Conservation (phyloP, 2,888 invertebrate genomes). For the Hipparchia sbordonii region DNA sequence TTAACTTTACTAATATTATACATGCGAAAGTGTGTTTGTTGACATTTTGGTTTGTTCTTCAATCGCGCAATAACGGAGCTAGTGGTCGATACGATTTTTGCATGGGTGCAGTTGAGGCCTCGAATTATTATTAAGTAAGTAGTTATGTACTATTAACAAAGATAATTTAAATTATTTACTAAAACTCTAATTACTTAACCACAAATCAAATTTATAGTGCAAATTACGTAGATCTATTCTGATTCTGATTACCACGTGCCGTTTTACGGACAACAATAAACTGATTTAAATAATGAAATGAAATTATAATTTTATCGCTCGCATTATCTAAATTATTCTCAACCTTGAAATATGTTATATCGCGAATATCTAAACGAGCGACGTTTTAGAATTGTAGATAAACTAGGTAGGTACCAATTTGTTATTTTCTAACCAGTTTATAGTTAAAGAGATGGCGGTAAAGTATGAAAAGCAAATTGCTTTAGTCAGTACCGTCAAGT, state of each 20-base stretch:
- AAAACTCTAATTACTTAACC: not conserved
- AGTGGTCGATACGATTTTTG: too few relatives aligned
- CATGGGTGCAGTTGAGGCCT: too few relatives aligned
- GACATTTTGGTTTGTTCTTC: too few relatives aligned
- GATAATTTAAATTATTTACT: not conserved
- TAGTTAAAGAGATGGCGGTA: not conserved
- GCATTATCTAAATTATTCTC: constrained; percentile 26
- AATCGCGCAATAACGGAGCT: too few relatives aligned
- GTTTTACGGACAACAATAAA: constrained; percentile 20
- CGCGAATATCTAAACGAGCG: constrained; percentile 16
- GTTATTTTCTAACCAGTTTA: constrained; percentile 22
- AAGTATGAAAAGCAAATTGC: not conserved
- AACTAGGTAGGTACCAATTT: constrained; percentile 9
- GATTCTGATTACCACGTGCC: constrained; percentile 5
- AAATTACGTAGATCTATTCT: not conserved
- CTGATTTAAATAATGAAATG: constrained; percentile 27
- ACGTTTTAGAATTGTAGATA: constrained; percentile 27
- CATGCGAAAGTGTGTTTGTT: too few relatives aligned
- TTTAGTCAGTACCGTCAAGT: not conserved
- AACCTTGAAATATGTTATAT: constrained; percentile 32
- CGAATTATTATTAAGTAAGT: too few relatives aligned
- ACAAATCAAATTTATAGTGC: not conserved
- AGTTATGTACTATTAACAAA: too few relatives aligned
- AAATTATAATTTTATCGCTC: constrained; percentile 24
- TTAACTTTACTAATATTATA: too few relatives aligned